phyloP scores from a whole-genome alignment of 2,888 invertebrate genomes.

The Noctua janthe region DNA sequence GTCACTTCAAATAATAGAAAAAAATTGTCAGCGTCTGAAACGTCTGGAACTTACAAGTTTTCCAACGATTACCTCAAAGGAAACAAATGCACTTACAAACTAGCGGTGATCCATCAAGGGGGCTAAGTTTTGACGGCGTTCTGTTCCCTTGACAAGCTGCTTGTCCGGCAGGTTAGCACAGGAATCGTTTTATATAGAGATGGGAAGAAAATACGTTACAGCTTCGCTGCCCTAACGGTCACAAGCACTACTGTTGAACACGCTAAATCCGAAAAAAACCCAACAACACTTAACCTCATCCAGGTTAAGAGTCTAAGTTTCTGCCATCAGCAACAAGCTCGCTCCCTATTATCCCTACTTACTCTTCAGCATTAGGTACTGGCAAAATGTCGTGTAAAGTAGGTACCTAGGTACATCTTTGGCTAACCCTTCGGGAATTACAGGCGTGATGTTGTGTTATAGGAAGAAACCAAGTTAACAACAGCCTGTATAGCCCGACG shows the following conservation, averaged over 20 bases:
- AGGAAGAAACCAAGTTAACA: neutral
- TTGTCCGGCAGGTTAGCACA: conserved; percentile 57
- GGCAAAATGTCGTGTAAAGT: neutral
- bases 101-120: conserved; percentile 63
- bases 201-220: conserved; percentile 8
- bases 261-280: too few relatives aligned
- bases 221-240: neutral
- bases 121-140: conserved; percentile 56
- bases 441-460: neutral
- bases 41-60: conserved; percentile 8
- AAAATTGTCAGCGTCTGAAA: neutral
- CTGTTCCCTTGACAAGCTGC: conserved; percentile 51
- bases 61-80: conserved; percentile 16
- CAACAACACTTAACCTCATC: too few relatives aligned
- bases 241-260: neutral
- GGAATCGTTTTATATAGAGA: conserved; percentile 6
- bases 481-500: neutral
- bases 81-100: conserved; percentile 22
- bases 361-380: neutral
- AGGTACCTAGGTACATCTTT: neutral
- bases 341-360: neutral
- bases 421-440: neutral
- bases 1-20: neutral
- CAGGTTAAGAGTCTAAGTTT: too few relatives aligned
- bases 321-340: neutral